These are phyloP conservation scores for Nemotelus nigrinus DNA, from an alignment of 2,888 invertebrate species.

Conservation along the genomic window DNA sequence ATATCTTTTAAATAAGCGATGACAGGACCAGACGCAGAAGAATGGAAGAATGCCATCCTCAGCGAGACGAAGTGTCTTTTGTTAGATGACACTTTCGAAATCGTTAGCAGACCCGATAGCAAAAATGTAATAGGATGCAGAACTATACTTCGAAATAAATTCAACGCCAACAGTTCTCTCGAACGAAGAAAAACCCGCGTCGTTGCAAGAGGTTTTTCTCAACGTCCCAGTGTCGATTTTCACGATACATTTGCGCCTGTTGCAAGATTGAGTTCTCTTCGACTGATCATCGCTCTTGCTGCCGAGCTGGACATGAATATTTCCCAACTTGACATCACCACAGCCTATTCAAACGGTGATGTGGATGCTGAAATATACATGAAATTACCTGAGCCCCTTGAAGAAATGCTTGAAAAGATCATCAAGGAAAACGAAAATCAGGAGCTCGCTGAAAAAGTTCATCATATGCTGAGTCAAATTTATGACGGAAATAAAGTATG, in stretches of 20 bases:
- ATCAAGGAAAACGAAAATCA: not conserved
- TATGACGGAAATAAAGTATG: constrained; percentile 2
- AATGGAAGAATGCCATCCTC: constrained; percentile 46
- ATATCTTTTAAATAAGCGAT: not conserved
- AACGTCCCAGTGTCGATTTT: constrained; percentile 56
- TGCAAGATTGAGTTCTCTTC: constrained; percentile 52
- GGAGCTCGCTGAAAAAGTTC: not conserved
- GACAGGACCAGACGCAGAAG: not conserved
- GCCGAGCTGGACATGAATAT: constrained; percentile 50
- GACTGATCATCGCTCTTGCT: constrained; percentile 51
- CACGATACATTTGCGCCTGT: constrained; percentile 56
- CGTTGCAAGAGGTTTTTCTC: constrained; percentile 56
- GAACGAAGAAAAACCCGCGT: constrained; percentile 55
- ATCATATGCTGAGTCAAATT: not conserved
- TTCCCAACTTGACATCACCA: constrained; percentile 52
- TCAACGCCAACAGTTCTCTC: constrained; percentile 53
- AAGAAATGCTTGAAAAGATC: not conserved
- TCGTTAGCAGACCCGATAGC: constrained; percentile 51
- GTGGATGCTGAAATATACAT: constrained; percentile 52
- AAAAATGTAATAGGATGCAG: constrained; percentile 54
- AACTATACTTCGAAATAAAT: constrained; percentile 55
- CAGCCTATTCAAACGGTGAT: constrained; percentile 52
- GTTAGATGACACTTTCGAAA: constrained; percentile 52
- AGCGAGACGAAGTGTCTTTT: constrained; percentile 51
- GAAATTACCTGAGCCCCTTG: not conserved